phyloP scores from a whole-genome alignment of 2,797 vertebrate species.

The Gouania willdenowi region DNA sequence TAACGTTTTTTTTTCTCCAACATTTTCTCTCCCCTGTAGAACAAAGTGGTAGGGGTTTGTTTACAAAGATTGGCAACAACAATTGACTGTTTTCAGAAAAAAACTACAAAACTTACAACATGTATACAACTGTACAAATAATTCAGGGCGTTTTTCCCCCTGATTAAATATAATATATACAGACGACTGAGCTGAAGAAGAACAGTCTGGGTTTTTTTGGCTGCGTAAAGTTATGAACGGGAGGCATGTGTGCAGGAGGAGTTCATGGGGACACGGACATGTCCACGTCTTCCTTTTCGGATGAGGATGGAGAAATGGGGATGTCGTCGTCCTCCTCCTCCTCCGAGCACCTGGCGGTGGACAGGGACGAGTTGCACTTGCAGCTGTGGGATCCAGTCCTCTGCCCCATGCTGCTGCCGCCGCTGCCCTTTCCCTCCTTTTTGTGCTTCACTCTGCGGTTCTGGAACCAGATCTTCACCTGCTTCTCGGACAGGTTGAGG shows the following conservation, averaged over 20 bases:
- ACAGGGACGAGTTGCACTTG: constrained; percentile 90
- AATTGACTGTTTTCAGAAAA: constrained; percentile 71
- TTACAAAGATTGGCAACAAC: constrained; percentile 68
- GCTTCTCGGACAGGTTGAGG: constrained; percentile 97
- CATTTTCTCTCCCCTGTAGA: constrained; percentile 44
- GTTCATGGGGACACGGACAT: constrained; percentile 88
- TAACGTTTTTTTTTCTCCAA: constrained; percentile 52
- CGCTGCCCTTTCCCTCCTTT: constrained; percentile 91
- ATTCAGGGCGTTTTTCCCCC: constrained; percentile 58
- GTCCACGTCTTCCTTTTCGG: constrained; percentile 94
- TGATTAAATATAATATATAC: constrained; percentile 79
- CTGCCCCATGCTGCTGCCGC: no score
- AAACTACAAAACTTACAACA: constrained; percentile 79
- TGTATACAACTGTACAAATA: constrained; percentile 80
- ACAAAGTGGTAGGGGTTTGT: constrained; percentile 30
- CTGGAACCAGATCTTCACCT: constrained; percentile 99
- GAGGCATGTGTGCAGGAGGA: no score
- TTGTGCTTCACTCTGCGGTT: constrained; percentile 99
- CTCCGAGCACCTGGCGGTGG: constrained; percentile 85
- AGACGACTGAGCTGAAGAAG: constrained; percentile 54
- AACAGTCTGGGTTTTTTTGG: constrained; percentile 68
- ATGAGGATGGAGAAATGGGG: constrained; percentile 91
- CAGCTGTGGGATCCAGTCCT: constrained; percentile 83
- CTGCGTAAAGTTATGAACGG: constrained; percentile 45
- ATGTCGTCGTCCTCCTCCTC: constrained; percentile 94